Evolutionary conservation across 2,113 vertebrate genomes (phyloP), one percentile per base, ranked within the genome.

Genomic region (Neomonachus schauinslandi): DNA sequence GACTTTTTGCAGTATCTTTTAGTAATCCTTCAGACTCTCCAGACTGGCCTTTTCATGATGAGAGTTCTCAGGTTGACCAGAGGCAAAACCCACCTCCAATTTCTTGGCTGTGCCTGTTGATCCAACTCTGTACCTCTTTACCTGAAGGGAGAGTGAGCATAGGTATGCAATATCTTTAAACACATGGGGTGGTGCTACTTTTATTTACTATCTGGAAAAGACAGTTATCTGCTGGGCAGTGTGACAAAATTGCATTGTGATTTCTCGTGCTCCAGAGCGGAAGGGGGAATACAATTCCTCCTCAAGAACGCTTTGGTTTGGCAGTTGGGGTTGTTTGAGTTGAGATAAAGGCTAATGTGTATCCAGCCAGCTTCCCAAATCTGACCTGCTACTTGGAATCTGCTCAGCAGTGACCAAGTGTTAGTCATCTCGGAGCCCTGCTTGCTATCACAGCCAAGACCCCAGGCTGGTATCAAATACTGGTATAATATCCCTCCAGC

Each of bases 331-430:
- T 49, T 97, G n/a, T 97, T 98, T 95, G 95, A 98, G 80, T 95
- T 98, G 67, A 94, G 98, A 98, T 98, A 98, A 97, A 89, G 92
- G 94, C 91, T 90, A 97, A 92, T 98, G 93, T 98, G 98, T 98
- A 97, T 96, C 42, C 93, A 97, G 31, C 82, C 96, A 61, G 74
- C 61, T 95, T 98, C 98, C 93, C 93, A 98, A 97, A 98, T 94
- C 82, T 91, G 53, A 65, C 65, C 72, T 89, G 13, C 79, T 92
- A 31, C 24, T 82, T 87, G 91, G 95, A 97, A 96, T 98, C 49
- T 85, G 79, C 79, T 79, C 89, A 96, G n/a, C 85, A 88, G 91
- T 98, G 39, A 84, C 95, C 77, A 95, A 39, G 18, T 13, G 1
- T 46, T n/a, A 13, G 21, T 97, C 91, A 26, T 95, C 97, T 96